phyloP scores from a whole-genome alignment of 2,113 vertebrate species.

The western clawed frog (Xenopus tropicalis) region UCB_Xtro_10.0 CM004447.2:126913001-126913500 shows the following conservation, averaged over 20 bases:
- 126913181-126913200: constrained; percentile 23
- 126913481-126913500: too few species aligned
- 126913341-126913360: not conserved
- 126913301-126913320: not conserved
- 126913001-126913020: not conserved
- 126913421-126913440: not conserved
- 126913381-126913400: not conserved
- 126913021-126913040: not conserved
- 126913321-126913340: not conserved
- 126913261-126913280: not conserved
- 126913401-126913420: not conserved
- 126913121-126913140: not conserved
- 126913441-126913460: not conserved
- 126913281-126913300: not conserved
- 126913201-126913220: constrained; percentile 3
- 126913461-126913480: not conserved
- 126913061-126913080: not conserved
- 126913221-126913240: not conserved
- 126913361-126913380: not conserved
- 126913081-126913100: not conserved
- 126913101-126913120: not conserved
- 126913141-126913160: constrained; percentile 46
- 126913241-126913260: not conserved
- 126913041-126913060: not conserved
- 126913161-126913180: constrained; percentile 28